Base-by-base conservation (phyloP, 2,797 vertebrate species). In the Aplochiton taeniatus region DNA sequence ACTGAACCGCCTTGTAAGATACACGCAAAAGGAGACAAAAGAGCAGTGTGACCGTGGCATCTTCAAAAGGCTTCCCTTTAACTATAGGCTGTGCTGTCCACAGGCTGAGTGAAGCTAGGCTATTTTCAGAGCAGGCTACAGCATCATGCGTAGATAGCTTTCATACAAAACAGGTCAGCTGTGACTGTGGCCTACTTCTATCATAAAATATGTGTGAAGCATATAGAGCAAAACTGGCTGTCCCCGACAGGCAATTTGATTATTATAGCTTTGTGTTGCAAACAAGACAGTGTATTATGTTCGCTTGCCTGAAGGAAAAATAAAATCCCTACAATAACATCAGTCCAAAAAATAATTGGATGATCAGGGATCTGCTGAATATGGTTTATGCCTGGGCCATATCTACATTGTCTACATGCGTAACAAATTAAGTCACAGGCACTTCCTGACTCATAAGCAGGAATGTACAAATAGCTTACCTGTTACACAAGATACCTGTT, bases 381-480 rank as follows among this genome's bases (percentile, higher is more conserved):
- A 31, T 45, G 13, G n/a, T 16, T 9, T n/a, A 51, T 17, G 41
- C 4, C 43, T 19, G 18, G 17, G 7, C 42, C 16, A 64, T 45
- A 11, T 49, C 10, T 12, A 56, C 16, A 14, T 10, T 44, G n/a
- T 58, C 18, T 45, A 69, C 5, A 13, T 60, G 12, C 42, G 4
- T 11, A 17, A 56, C 12, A 63, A 79, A 78, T 74, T 73, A 60
- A 76, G 82, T 85, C 83, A 87, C 86, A n/a, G n/a, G n/a, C 84
- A 3, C 31, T 84, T 85, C 81, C 67, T 61, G 85, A 86, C 74
- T 89, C 85, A 86, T 75, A 65, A 58, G 67, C 42, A 79, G 78
- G 74, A 81, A 83, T 81, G 74, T 79, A 74, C 82, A 86, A 89
- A 85, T 79, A 83, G 77, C 74, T 87, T 86, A 87, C 86, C 83